Conservation (phyloP, 2,113 vertebrate species). For the Rhagologus leucostigma region DNA sequence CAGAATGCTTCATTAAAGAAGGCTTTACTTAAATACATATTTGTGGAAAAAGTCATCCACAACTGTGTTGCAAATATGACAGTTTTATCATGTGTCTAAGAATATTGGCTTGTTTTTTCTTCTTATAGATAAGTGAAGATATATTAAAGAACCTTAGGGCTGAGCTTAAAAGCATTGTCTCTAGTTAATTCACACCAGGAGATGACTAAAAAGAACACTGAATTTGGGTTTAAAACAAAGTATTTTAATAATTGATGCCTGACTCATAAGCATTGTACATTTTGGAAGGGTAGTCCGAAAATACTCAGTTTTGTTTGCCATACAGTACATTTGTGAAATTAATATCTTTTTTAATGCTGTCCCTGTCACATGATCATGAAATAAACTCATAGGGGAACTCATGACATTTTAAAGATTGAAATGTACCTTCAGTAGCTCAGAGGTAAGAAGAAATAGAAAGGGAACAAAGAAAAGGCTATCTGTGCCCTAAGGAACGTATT, state of each 20-base stretch:
- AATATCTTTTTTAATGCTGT: neutral
- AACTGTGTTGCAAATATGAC: neutral
- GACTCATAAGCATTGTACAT: neutral
- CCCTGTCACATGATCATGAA: neutral
- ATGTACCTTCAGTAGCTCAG: neutral
- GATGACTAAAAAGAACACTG: neutral
- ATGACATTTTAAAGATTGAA: neutral
- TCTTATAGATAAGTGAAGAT: neutral
- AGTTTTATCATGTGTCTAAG: neutral
- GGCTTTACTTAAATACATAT: neutral
- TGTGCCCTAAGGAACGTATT: neutral
- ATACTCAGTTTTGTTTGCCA: neutral
- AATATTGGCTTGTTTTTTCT: neutral
- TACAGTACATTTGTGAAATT: neutral
- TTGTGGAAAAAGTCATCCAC: neutral
- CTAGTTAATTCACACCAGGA: neutral
- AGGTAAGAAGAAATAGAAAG: neutral
- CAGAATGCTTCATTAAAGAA: neutral
- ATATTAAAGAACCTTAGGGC: neutral
- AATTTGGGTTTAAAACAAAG: neutral
- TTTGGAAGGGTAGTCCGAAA: neutral
- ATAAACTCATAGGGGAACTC: neutral
- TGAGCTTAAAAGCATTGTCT: neutral
- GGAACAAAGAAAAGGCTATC: neutral
- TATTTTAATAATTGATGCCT: neutral